Evolutionary conservation across 92 coral and sea anemone species (phyloP).

Genomic region (Bergia sp.): DNA sequence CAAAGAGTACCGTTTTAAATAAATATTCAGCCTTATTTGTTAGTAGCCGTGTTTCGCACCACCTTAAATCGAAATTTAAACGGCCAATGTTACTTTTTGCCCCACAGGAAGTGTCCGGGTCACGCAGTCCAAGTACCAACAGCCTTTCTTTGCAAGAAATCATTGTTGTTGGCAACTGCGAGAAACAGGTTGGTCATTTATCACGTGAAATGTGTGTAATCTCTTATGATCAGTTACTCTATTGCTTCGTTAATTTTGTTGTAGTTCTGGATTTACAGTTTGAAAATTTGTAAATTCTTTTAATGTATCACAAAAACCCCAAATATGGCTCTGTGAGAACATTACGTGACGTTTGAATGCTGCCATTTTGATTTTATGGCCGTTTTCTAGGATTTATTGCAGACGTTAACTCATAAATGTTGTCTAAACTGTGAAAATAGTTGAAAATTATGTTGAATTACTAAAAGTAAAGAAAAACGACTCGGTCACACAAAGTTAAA

Average conservation of each 20-base stretch:
- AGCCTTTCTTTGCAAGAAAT: slow-evolving; percentile 87
- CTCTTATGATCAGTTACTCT: too few species aligned
- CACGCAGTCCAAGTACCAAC: slow-evolving; percentile 51
- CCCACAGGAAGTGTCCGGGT: slow-evolving; percentile 49
- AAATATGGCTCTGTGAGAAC: background rate
- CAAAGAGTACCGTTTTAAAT: too few species aligned
- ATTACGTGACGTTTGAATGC: background rate
- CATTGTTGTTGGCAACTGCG: slow-evolving; percentile 90
- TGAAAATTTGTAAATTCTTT: too few species aligned
- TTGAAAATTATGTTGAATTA: too few species aligned
- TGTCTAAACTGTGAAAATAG: too few species aligned
- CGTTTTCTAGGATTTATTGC: too few species aligned
- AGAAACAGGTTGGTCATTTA: slow-evolving; percentile 77
- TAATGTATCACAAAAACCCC: background rate
- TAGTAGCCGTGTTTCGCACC: background rate
- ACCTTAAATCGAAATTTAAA: background rate
- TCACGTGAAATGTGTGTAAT: background rate
- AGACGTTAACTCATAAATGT: too few species aligned
- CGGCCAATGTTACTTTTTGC: background rate
- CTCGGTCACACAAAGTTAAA: too few species aligned
- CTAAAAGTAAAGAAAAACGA: too few species aligned
- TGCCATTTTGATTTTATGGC: too few species aligned
- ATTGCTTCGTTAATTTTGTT: background rate
- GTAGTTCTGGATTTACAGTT: too few species aligned
- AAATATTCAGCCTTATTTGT: background rate